Percentiles rank a stretch among this genome's conserved stretches.
Conservation (phyloP, 92 coral and sea anemone genomes). For the Plumapathes pennacea region DNA sequence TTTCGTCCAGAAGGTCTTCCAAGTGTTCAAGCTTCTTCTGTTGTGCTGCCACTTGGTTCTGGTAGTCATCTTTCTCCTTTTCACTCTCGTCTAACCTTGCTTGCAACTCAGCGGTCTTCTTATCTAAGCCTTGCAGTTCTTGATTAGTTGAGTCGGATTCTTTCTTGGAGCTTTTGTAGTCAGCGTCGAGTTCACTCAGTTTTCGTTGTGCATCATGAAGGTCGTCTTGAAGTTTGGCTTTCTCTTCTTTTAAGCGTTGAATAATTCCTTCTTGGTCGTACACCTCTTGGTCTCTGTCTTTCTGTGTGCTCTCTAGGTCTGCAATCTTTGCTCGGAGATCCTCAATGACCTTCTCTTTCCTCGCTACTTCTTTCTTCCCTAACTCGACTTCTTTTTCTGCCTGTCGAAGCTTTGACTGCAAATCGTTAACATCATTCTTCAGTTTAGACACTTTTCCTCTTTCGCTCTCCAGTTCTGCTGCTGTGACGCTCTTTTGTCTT, state of each 20-base stretch:
- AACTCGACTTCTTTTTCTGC: slow-evolving; percentile 63
- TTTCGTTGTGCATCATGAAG: slow-evolving; percentile 37
- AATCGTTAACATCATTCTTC: slow-evolving; percentile 49
- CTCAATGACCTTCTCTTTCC: slow-evolving; percentile 63
- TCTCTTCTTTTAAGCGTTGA: slow-evolving; percentile 54
- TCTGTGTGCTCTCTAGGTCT: slow-evolving; percentile 43
- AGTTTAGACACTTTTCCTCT: slow-evolving; percentile 44
- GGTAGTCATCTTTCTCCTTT: slow-evolving; percentile 60
- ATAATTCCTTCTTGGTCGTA: slow-evolving; percentile 33
- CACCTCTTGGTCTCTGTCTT: slow-evolving; percentile 45
- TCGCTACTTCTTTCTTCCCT: slow-evolving; percentile 52
- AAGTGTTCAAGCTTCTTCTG: slow-evolving; percentile 64
- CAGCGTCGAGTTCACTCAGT: slow-evolving; percentile 74
- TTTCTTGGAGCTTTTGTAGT: slow-evolving; percentile 53
- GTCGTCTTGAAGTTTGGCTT: slow-evolving; percentile 49
- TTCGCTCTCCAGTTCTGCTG: slow-evolving; percentile 75
- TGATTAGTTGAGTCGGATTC: slow-evolving; percentile 65
- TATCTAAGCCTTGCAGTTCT: slow-evolving; percentile 47
- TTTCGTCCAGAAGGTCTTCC: slow-evolving; percentile 57
- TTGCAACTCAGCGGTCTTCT: slow-evolving; percentile 66
- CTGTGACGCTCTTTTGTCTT: slow-evolving; percentile 52
- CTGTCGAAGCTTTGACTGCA: slow-evolving; percentile 46
- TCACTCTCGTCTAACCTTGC: slow-evolving; percentile 63
- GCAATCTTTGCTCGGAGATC: slow-evolving; percentile 56
- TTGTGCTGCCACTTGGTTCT: slow-evolving; percentile 53